Conservation (phyloP, 1,140 invertebrate genomes). For the Scaptomyza pallida region DNA sequence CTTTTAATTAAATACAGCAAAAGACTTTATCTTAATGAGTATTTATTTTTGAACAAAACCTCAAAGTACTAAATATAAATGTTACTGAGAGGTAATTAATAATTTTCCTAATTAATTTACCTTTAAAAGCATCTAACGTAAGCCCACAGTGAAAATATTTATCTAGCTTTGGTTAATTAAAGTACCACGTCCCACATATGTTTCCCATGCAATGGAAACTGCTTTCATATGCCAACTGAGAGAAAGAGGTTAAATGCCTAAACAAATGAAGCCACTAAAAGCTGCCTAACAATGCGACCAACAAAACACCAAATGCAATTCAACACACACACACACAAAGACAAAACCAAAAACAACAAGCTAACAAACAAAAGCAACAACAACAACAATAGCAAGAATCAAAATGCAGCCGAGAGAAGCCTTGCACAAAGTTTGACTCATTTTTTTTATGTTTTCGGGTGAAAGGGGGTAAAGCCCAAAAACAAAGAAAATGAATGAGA, state of each 20-base stretch:
- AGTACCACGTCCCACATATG: background rate
- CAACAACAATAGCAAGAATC: background rate
- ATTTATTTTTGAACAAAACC: too few species aligned
- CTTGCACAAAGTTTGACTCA: constrained; percentile 27
- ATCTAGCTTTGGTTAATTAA: constrained; percentile 21
- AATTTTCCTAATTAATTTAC: too few species aligned
- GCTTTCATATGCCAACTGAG: constrained; percentile 31
- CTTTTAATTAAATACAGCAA: too few species aligned
- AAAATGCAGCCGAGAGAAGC: constrained; percentile 40
- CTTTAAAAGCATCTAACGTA: background rate
- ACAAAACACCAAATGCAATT: constrained; percentile 18
- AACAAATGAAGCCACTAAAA: constrained; percentile 53
- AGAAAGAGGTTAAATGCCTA: constrained; percentile 17
- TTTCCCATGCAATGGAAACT: constrained; percentile 2
- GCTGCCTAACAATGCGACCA: constrained; percentile 27
- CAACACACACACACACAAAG: background rate
- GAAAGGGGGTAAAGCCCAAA: background rate
- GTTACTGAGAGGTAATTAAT: too few species aligned
- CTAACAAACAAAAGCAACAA: too few species aligned
- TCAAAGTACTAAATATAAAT: too few species aligned
- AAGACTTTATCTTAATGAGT: too few species aligned
- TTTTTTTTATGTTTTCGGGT: background rate
- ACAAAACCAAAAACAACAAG: background rate
- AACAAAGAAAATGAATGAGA: constrained; percentile 16
- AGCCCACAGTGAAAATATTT: constrained; percentile 11